Evolutionary conservation across 2,113 vertebrate species (phyloP), one percentile per base, ranked within the genome.

Genomic region (Australoheros scitulus): DNA sequence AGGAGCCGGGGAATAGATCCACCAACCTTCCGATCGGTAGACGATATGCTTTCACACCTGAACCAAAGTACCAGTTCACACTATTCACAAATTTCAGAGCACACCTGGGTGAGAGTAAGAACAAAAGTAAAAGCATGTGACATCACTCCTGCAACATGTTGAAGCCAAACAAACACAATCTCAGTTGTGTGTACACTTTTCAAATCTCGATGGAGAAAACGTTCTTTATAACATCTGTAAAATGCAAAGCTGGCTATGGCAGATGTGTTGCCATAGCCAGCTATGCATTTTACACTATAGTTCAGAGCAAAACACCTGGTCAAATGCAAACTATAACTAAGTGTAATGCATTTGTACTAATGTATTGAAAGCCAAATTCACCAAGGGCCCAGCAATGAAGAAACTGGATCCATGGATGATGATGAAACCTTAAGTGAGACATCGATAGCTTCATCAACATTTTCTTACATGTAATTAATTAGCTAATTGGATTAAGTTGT

Each of bases 1-100:
- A 43, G n/a, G 43, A 65, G 36, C 0, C 3, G 4, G 5, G 41
- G 63, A 13, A 65, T 43, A 36, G 1, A 43, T 15, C 36, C 24
- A 43, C n/a, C 36, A 15, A 65, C 4, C 2, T 24, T 43, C 32
- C 32, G 4, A 34, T 34, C 32, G 7, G n/a, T 24, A 43, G 36
- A 65, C 0, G n/a, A 65, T 24, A 13, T 36, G 24, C 36, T 65
- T 38, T 38, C 36, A 7, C 36, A 38, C 36, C 36, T 38, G 36
- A 38, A 9, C 7, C 36, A 38, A 65, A 17, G 38, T 68, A 47
- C 64, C 0, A 3, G 17, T 68, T 68, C 64, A 68, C 22, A 65
- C 2, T 43, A 68, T 14, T 68, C 10, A 38, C 22, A 68, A 68
- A 68, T 41, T 22, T 65, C 63, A 47, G 38, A 26, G 41, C 41